Evolutionary conservation across 2,113 vertebrate genomes (phyloP).

Genomic region (Cisticola juncidis): DNA sequence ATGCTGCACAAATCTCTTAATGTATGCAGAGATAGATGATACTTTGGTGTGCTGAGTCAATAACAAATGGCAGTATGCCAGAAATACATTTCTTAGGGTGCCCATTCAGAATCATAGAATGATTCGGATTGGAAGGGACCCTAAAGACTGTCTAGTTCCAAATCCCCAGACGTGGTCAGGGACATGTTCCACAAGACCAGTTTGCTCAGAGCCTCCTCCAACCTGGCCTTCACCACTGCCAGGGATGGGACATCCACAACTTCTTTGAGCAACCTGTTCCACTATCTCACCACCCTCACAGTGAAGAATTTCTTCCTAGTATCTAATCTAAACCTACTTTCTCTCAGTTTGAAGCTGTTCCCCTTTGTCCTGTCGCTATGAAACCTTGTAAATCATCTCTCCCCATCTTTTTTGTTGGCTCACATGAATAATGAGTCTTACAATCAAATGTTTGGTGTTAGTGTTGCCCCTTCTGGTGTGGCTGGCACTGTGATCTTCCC

Average conservation of each 20-base stretch:
- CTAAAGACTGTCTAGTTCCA: neutral
- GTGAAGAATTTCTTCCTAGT: neutral
- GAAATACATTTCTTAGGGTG: neutral
- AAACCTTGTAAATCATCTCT: neutral
- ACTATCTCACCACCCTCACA: neutral
- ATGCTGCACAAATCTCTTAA: neutral
- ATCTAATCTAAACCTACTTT: neutral
- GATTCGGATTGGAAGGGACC: neutral
- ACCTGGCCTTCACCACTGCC: neutral
- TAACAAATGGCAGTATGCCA: neutral
- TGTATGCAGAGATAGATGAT: neutral
- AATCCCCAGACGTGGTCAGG: accelerated
- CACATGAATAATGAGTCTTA: neutral
- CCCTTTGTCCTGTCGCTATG: neutral
- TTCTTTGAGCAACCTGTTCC: neutral
- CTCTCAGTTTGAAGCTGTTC: neutral
- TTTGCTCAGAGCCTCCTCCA: neutral
- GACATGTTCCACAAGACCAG: too few relatives aligned
- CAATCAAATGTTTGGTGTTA: neutral
- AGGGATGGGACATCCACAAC: neutral
- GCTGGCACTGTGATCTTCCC: neutral
- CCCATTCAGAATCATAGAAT: neutral
- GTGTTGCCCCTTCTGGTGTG: neutral
- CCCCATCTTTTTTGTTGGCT: neutral
- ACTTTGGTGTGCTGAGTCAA: neutral